phyloP scores from a whole-genome alignment of 2,113 vertebrate species.

The Paramisgurnus dabryanus region DNA sequence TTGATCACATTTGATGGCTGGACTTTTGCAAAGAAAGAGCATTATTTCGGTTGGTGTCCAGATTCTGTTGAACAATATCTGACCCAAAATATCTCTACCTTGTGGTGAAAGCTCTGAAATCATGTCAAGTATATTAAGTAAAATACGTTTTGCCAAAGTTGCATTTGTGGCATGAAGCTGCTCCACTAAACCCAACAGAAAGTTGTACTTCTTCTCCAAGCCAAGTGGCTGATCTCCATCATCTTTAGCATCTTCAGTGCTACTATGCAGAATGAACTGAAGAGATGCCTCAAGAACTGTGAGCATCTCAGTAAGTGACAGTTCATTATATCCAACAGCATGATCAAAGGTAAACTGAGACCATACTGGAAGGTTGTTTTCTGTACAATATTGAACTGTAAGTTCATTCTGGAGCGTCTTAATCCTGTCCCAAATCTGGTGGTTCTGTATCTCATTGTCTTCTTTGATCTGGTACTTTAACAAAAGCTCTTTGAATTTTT shows the following conservation, averaged over 20 bases:
- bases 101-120: neutral
- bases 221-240: neutral
- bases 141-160: neutral
- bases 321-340: neutral
- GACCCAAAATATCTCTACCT: conserved; percentile 8
- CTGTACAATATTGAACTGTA: conserved; percentile 11
- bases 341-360: conserved; percentile 17
- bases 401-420: conserved; percentile 40
- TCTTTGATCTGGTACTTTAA: conserved; percentile 38
- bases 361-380: conserved; percentile 16
- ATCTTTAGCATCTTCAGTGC: neutral
- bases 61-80: conserved; percentile 15
- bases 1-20: neutral
- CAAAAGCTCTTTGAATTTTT: conserved; percentile 42
- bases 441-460: conserved; percentile 2
- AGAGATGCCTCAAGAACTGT: conserved; percentile 19
- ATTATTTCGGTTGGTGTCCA: conserved; percentile 19
- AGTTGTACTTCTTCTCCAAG: neutral
- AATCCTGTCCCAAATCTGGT: conserved; percentile 37
- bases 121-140: conserved; percentile 2
- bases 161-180: neutral
- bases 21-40: conserved; percentile 8
- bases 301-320: conserved; percentile 14
- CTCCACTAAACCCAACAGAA: neutral
- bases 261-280: neutral